Percentiles rank a stretch among this genome's conserved stretches.
These are phyloP conservation scores for Clistopyga incitator DNA, from an alignment of 2,888 invertebrate genomes.

Conservation along the genomic window DNA sequence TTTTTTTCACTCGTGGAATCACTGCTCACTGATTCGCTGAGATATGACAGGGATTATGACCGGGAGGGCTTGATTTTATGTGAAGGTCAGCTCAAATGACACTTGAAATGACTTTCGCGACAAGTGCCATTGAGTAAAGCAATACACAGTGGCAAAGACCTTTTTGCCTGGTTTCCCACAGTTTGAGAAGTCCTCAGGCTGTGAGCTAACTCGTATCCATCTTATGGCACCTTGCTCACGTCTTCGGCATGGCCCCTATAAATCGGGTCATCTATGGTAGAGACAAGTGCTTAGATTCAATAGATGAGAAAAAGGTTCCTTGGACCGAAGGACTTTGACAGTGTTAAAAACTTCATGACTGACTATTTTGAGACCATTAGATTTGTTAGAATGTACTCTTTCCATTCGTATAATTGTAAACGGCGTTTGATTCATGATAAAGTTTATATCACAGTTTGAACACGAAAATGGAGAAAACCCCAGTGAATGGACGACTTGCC, in stretches of 20 bases:
- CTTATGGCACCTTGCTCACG: constrained; percentile 54
- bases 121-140: constrained; percentile 62
- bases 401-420: too few relatives aligned
- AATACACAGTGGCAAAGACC: neutral
- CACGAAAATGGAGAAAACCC: too few relatives aligned
- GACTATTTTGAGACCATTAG: too few relatives aligned
- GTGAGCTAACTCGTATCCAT: neutral
- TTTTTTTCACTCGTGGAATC: neutral
- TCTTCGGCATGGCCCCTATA: neutral
- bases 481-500: too few relatives aligned
- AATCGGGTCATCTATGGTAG: constrained; percentile 24
- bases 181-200: neutral
- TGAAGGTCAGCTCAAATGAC: constrained; percentile 36
- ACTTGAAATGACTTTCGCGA: constrained; percentile 62
- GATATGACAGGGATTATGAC: neutral
- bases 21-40: neutral
- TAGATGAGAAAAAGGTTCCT: neutral
- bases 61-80: neutral
- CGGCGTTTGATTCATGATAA: too few relatives aligned
- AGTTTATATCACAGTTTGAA: too few relatives aligned
- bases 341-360: too few relatives aligned
- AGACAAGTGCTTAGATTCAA: constrained; percentile 17
- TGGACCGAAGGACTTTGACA: too few relatives aligned
- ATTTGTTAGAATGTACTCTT: too few relatives aligned
- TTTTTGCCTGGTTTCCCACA: constrained; percentile 27